phyloP scores from a whole-genome alignment of 2,797 vertebrate genomes.

The Neostethus bicornis region DNA sequence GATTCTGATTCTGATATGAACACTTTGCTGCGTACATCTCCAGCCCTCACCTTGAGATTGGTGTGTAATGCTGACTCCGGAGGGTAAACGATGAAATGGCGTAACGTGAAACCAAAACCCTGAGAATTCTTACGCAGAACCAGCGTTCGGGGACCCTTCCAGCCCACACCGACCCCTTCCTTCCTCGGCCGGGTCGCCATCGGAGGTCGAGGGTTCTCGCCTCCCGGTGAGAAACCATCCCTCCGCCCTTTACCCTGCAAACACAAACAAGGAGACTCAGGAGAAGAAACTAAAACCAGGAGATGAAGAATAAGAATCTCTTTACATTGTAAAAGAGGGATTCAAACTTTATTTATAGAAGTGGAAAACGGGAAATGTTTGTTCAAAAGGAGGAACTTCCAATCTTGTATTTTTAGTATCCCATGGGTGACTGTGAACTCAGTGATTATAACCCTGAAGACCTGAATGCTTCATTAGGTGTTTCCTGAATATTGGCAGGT shows the following conservation, averaged over 20 bases:
- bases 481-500: constrained; percentile 25
- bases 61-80: constrained; percentile 91
- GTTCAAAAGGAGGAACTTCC: background rate
- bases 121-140: constrained; percentile 89
- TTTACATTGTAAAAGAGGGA: too few relatives aligned
- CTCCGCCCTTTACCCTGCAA: constrained; percentile 81
- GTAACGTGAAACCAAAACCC: constrained; percentile 95
- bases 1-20: too few relatives aligned
- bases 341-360: background rate
- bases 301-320: too few relatives aligned
- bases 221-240: constrained; percentile 85
- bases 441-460: constrained; percentile 24
- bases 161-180: constrained; percentile 79
- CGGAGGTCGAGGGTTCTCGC: constrained; percentile 83
- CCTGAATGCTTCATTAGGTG: constrained; percentile 29
- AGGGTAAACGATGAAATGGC: constrained; percentile 98
- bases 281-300: background rate
- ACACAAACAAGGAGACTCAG: constrained; percentile 32
- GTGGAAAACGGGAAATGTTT: background rate
- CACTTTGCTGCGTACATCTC: background rate
- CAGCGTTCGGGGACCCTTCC: constrained; percentile 89
- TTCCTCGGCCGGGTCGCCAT: constrained; percentile 77
- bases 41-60: constrained; percentile 83
- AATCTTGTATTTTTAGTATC: constrained; percentile 16
- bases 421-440: constrained; percentile 9